Conservation (phyloP, 2,888 invertebrate genomes). For the Lacanobia wlatinum region DNA sequence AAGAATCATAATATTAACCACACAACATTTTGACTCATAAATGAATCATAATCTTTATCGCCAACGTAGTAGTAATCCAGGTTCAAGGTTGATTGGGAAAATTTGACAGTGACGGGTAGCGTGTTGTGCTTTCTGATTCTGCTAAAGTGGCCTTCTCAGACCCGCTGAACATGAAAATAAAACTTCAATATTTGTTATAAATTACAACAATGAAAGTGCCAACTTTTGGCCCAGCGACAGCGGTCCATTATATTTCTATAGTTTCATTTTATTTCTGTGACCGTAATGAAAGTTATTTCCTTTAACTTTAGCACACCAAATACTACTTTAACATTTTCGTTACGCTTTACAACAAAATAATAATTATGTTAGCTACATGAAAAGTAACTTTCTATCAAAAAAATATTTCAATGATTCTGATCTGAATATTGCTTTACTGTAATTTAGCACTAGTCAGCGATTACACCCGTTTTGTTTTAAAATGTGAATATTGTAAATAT, state of each 20-base stretch:
- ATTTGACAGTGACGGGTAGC: too few relatives aligned
- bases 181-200: neutral
- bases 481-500: neutral
- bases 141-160: too few relatives aligned
- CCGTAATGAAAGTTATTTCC: neutral
- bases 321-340: too few relatives aligned
- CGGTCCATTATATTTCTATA: too few relatives aligned
- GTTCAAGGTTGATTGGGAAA: too few relatives aligned
- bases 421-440: neutral
- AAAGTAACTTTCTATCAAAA: neutral
- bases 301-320: neutral
- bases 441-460: neutral
- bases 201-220: neutral
- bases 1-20: too few relatives aligned
- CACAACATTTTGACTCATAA: too few relatives aligned
- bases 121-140: too few relatives aligned
- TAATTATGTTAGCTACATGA: neutral
- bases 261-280: too few relatives aligned
- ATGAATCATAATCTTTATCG: too few relatives aligned
- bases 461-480: neutral
- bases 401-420: neutral
- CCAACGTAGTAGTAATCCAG: too few relatives aligned
- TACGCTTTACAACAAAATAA: neutral
- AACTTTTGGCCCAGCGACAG: neutral
- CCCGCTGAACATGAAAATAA: neutral